phyloP scores from a whole-genome alignment of 2,797 vertebrate genomes.

The Pempheris klunzingeri region DNA sequence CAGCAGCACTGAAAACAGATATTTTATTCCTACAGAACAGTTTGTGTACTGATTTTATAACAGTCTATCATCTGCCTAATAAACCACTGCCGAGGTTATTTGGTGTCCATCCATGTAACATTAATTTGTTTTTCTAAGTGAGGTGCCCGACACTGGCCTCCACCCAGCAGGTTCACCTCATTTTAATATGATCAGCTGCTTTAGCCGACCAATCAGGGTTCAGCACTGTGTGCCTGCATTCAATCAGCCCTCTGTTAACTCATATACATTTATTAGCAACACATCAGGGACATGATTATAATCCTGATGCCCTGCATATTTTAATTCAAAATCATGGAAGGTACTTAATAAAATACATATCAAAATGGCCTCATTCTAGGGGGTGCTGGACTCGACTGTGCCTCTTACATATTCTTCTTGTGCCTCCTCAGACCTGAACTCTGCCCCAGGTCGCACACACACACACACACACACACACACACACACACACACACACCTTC shows the following conservation, averaged over 20 bases:
- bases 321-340: constrained; percentile 2
- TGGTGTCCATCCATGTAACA: neutral
- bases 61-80: neutral
- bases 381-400: too few species aligned
- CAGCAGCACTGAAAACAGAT: neutral
- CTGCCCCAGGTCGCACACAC: too few species aligned
- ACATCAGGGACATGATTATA: constrained; percentile 23
- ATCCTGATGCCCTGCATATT: constrained; percentile 8
- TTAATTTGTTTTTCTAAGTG: constrained; percentile 21
- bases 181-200: constrained; percentile 16
- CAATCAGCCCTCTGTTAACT: constrained; percentile 32
- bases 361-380: too few species aligned
- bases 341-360: too few species aligned
- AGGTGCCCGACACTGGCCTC: neutral
- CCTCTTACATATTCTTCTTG: too few species aligned
- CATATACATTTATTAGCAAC: constrained; percentile 35
- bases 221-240: neutral
- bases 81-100: neutral
- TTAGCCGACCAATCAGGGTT: neutral
- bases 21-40: neutral
- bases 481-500: too few species aligned
- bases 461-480: too few species aligned
- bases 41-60: neutral
- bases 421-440: too few species aligned
- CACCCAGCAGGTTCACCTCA: constrained; percentile 31